phyloP scores from a whole-genome alignment of 1,140 invertebrate species.

The Dermatophagoides farinae region DNA sequence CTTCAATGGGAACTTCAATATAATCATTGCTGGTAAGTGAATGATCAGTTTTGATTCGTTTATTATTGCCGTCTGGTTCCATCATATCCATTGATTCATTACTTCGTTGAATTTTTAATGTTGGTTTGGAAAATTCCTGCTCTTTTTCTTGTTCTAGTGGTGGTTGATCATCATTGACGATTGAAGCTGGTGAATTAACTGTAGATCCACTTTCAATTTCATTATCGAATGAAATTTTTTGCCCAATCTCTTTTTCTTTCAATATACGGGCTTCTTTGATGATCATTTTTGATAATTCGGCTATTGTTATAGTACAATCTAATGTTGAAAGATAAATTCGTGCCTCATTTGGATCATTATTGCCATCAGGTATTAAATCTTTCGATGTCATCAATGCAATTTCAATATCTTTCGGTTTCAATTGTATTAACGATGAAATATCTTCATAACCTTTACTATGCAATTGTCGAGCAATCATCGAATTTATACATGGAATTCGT shows the following conservation, averaged over 20 bases:
- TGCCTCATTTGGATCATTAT: background rate
- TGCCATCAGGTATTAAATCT: slow-evolving; percentile 14
- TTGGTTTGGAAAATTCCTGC: no score
- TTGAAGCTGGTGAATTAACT: no score
- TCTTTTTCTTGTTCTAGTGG: no score
- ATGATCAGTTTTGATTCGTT: no score
- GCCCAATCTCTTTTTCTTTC: slow-evolving; percentile 29
- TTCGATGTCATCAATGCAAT: slow-evolving; percentile 51
- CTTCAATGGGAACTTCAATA: no score
- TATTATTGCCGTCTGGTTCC: no score
- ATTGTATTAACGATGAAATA: slow-evolving; percentile 51
- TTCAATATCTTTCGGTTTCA: slow-evolving; percentile 44
- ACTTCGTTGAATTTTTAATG: no score
- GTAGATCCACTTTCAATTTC: background rate
- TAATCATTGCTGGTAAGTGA: no score
- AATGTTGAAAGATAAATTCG: slow-evolving; percentile 6
- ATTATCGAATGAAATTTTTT: background rate
- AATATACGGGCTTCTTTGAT: slow-evolving; percentile 53
- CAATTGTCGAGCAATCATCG: slow-evolving; percentile 56
- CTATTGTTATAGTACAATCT: slow-evolving; percentile 44
- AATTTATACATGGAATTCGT: slow-evolving; percentile 58
- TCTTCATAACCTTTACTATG: slow-evolving; percentile 62
- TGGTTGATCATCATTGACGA: no score
- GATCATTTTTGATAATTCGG: slow-evolving; percentile 52
- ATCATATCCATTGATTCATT: no score